Base-by-base conservation (phyloP, 2,888 invertebrate species). In the Dorcus parallelipipedus region DNA sequence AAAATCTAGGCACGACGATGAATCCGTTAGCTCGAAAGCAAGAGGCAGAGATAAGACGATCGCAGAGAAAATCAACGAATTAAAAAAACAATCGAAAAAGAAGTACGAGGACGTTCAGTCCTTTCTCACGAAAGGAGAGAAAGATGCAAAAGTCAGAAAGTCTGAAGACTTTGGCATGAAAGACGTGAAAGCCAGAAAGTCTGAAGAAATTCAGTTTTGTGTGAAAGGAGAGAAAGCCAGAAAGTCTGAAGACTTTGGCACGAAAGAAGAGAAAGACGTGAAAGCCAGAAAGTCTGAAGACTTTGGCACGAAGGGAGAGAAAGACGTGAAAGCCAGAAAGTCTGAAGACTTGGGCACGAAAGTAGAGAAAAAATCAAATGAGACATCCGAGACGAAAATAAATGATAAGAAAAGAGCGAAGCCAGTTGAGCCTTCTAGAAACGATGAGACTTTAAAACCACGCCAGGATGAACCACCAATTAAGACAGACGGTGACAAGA, bases 341-440 rank as follows among this genome's bases (percentile, higher is more conserved):
- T 5, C 40, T 41, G 40, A 54, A 56, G 52, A 52, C n/a, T 17
- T 7, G 14, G 49, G 40, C 14, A 8, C 50, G 45, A 57, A 50
- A 45, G 43, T 52, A 40, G 7, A 48, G 20, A n/a, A 14, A 42
- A 42, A 53, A 55, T 8, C 51, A 45, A 14, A 10, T 43, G 47
- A 54, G 50, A 54, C 39, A 14, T 17, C 48, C 14, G 9, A 23
- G 20, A 6, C 38, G 43, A 52, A 45, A 56, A 58, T 40, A 48
- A 49, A 54, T 56, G 45, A 49, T 38, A 20, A 45, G 26, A 50
- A 48, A 38, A 38, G 23, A 42, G 38, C 56, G 45, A 49, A 48
- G 52, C 10, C 48, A 47, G 42, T 57, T 53, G 55, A 20, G 3
- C 20, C 20, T 20, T 2, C 2, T 20, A 3, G 0, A 20, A 20